phyloP scores from a whole-genome alignment of 2,113 vertebrate species.

The Lipophrys pholis region DNA sequence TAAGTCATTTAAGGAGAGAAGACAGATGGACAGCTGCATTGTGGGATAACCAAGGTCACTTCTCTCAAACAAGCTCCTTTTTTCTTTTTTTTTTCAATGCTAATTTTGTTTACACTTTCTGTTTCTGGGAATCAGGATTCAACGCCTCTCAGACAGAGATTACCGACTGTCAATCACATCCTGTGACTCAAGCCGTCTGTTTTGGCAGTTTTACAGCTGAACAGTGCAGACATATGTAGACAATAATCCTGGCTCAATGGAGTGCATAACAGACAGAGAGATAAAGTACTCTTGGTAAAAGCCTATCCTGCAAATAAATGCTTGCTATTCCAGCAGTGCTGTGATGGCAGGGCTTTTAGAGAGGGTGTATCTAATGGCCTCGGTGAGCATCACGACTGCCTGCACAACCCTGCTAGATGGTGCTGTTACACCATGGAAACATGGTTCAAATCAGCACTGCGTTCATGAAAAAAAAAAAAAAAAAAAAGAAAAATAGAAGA shows the following conservation, averaged over 20 bases:
- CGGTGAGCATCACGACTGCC: slow-evolving; percentile 3
- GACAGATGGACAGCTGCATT: neutral
- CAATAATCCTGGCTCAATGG: slow-evolving; percentile 45
- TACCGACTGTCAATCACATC: slow-evolving; percentile 49
- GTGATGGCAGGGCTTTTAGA: slow-evolving; percentile 32
- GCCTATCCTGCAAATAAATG: slow-evolving; percentile 59
- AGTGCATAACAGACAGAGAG: slow-evolving; percentile 41
- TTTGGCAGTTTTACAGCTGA: slow-evolving; percentile 19
- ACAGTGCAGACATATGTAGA: slow-evolving; percentile 39
- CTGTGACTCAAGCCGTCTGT: slow-evolving; percentile 35
- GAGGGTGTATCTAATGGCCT: slow-evolving; percentile 29
- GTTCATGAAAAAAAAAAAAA: slow-evolving; percentile 12
- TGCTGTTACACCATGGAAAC: slow-evolving; percentile 62
- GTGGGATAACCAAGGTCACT: slow-evolving; percentile 13
- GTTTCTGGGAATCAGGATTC: slow-evolving; percentile 5
- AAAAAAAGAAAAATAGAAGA: too few relatives aligned
- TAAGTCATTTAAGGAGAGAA: neutral
- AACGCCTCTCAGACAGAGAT: slow-evolving; percentile 14
- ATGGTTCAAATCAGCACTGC: slow-evolving; percentile 14
- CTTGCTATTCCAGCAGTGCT: slow-evolving; percentile 42
- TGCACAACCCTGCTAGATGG: slow-evolving; percentile 65
- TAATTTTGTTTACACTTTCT: slow-evolving; percentile 40
- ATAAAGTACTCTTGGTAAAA: slow-evolving; percentile 52
- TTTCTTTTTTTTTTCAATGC: slow-evolving; percentile 27
- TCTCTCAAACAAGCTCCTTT: neutral